A percentile compares a stretch with the other conserved stretches of the same genome.
Conservation (phyloP, 2,797 vertebrate species). For the Argentina silus region DNA sequence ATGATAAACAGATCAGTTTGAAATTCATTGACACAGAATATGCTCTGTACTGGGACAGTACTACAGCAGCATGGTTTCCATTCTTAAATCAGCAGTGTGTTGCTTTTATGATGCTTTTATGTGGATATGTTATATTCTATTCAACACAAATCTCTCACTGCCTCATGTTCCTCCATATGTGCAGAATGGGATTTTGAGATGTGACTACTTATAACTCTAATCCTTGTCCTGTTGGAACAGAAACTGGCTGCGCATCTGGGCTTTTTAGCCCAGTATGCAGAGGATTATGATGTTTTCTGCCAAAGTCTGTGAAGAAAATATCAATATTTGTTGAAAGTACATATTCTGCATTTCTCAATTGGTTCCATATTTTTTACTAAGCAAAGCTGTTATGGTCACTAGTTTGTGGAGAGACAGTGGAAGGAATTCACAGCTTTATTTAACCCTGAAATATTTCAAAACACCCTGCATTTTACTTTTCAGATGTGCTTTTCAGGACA, state of each 20-base stretch:
- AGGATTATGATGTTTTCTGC: conserved; percentile 47
- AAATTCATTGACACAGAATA: background rate
- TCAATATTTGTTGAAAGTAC: conserved; percentile 16
- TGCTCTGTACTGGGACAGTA: background rate
- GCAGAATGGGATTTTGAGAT: conserved; percentile 41
- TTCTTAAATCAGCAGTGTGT: background rate
- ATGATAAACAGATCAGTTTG: too few species aligned
- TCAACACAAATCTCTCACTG: conserved; percentile 36
- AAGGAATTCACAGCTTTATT: conserved; percentile 40
- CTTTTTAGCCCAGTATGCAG: conserved; percentile 36
- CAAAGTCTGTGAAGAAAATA: conserved; percentile 34
- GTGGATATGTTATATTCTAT: conserved; percentile 21
- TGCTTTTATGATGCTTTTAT: background rate
- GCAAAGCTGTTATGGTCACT: conserved; percentile 43
- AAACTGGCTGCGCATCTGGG: conserved; percentile 36
- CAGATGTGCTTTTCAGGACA: conserved; percentile 26
- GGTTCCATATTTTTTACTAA: conserved; percentile 17
- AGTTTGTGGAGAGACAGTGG: conserved; percentile 22
- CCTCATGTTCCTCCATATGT: conserved; percentile 27
- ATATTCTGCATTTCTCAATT: conserved; percentile 28
- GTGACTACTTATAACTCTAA: conserved; percentile 48
- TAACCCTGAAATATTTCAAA: conserved; percentile 40
- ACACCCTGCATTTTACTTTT: conserved; percentile 32
- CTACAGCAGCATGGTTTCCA: background rate
- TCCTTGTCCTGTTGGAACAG: conserved; percentile 45